These are phyloP conservation scores for Coremacera marginata DNA, from an alignment of 2,888 invertebrate species.

Conservation along the genomic window DNA sequence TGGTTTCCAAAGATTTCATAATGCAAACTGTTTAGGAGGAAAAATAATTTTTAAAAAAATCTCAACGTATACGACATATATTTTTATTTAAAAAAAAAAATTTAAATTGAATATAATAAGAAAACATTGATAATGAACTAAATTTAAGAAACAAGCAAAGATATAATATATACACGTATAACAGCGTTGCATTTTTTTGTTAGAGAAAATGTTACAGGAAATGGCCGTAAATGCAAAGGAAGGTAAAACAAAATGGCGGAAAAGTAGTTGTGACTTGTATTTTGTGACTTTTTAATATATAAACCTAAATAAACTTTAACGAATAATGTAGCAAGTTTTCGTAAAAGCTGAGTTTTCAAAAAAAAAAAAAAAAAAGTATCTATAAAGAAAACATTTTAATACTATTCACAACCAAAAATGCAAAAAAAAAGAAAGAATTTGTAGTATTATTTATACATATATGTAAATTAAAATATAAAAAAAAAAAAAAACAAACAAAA, in stretches of 20 bases:
- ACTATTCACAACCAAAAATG: background rate
- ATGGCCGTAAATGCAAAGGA: conserved; percentile 30
- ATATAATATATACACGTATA: too few relatives aligned
- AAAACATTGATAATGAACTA: conserved; percentile 8
- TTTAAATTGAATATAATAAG: conserved; percentile 2
- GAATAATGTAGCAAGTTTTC: conserved; percentile 42
- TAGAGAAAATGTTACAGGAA: background rate
- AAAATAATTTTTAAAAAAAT: conserved; percentile 34
- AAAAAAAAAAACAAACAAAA: conserved; percentile 29
- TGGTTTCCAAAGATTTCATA: conserved; percentile 36
- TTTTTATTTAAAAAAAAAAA: background rate
- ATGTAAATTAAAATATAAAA: conserved; percentile 18
- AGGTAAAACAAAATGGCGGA: conserved; percentile 39
- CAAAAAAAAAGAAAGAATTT: conserved; percentile 28
- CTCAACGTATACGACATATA: conserved; percentile 30
- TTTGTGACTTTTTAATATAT: conserved; percentile 65
- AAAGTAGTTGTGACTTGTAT: conserved; percentile 68
- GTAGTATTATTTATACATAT: background rate
- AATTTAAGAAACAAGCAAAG: background rate
- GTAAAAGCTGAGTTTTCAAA: background rate
- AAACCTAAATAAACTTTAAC: background rate
- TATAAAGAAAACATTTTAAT: conserved; percentile 1
- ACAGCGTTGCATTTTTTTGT: background rate
- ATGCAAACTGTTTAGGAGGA: background rate
- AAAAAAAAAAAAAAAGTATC: background rate